Evolutionary conservation across 1,140 invertebrate genomes (phyloP).

Genomic region (Aphaenogaster rudis): DNA sequence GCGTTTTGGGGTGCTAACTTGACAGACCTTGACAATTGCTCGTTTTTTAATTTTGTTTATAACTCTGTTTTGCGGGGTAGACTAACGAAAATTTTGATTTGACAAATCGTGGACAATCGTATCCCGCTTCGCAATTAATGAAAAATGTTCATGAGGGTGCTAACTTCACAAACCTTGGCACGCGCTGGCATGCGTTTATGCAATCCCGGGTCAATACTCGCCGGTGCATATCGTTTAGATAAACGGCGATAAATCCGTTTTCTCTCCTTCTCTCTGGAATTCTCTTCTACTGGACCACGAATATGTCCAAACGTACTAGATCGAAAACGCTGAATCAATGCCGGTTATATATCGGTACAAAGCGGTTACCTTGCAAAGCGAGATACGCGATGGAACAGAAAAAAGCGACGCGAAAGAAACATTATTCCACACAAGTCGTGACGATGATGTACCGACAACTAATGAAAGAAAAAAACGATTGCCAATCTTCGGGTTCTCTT

Average conservation of each 20-base stretch:
- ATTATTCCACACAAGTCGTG: neutral
- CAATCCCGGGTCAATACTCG: constrained; percentile 78
- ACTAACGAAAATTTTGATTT: too few species aligned
- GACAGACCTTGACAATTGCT: too few species aligned
- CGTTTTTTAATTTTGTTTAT: too few species aligned
- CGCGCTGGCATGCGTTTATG: constrained; percentile 62
- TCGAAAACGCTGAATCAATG: constrained; percentile 16
- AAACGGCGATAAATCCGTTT: constrained; percentile 70
- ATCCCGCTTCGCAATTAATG: too few species aligned
- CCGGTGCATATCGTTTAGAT: constrained; percentile 75
- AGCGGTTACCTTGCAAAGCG: neutral
- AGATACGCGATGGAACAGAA: neutral
- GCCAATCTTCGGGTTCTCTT: neutral
- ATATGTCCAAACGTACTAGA: neutral
- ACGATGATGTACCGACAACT: neutral
- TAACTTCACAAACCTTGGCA: too few species aligned
- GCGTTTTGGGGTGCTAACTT: too few species aligned
- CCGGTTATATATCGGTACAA: neutral
- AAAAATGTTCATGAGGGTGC: too few species aligned
- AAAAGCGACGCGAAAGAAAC: neutral
- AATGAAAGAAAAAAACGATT: neutral
- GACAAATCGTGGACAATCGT: too few species aligned
- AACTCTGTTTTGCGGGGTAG: too few species aligned
- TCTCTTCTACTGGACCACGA: neutral
- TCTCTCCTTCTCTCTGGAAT: neutral